Base-by-base conservation (phyloP, 2,888 invertebrate species). In the Alloplasta piceator region DNA sequence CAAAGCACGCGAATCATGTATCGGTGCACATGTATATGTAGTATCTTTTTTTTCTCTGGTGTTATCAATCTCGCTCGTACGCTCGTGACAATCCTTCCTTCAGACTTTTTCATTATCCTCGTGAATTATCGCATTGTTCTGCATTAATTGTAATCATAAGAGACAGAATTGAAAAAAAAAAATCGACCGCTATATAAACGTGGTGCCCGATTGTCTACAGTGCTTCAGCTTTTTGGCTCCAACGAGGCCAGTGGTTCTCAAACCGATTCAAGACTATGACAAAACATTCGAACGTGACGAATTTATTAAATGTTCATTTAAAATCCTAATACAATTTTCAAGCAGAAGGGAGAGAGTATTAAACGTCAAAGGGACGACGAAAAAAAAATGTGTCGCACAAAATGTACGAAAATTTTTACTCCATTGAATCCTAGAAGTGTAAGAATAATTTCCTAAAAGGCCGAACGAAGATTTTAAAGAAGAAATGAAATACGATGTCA, bases 201-300 rank as follows among this genome's bases (percentile, higher is more conserved):
- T 56, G 56, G 41, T 48, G 6, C 46, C 55, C 60, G 36, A 48
- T 71, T 12, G 39, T 14, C n/a, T 78, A 56, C 48, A 74, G 55
- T 83, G 63, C 78, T 68, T 80, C 70, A 77, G 63, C 71, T 80
- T 78, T 75, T 82, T 78, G 76, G 43, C 52, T 70, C 67, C 61
- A 50, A 63, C 52, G 50, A 58, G 12, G 58, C 67, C 61, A 84
- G 87, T 70, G 88, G 80, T 84, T 87, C 85, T 87, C 80, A 85
- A 82, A 16, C 38, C 1, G 26, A 2, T 26, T 3, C 26, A 2
- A 26, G 26, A 26, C 26, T 26, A 26, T 26, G 26, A 26, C 1
- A 26, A 26, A 26, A 26, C 26, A 26, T 26, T 26, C 26, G 26
- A 26, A 26, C 26, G 26, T 26, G 26, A 26, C 26, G 26, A 26